Evolutionary conservation across 53 echinoderm and acorn worm genomes (phyloP).

Genomic region (Hippasteria phrygiana): DNA sequence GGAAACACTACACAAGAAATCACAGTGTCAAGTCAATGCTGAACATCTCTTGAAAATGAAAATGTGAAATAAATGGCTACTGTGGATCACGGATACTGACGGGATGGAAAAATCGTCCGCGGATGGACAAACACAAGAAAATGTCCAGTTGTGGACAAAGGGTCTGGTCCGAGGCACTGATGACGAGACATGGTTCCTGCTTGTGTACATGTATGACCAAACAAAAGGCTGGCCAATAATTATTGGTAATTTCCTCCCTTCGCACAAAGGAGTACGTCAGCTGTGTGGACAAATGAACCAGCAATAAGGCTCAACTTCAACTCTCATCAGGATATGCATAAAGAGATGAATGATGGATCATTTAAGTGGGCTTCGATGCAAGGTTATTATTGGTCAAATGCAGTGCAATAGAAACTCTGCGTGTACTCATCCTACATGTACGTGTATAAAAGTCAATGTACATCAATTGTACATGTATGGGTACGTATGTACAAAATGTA

Average conservation of each 20-base stretch:
- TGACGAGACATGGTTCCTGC: background rate
- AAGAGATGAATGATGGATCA: background rate
- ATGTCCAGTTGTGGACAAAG: background rate
- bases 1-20: background rate
- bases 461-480: background rate
- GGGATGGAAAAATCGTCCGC: background rate
- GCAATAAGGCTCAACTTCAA: background rate
- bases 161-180: background rate
- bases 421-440: too few relatives aligned
- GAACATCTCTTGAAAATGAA: background rate
- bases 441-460: too few relatives aligned
- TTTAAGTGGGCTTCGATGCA: background rate
- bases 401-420: too few relatives aligned
- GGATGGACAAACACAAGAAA: background rate
- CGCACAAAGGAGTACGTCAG: background rate
- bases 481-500: background rate
- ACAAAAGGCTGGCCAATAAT: conserved; percentile 40
- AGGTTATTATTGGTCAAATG: background rate
- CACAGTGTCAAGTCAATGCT: conserved; percentile 1
- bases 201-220: background rate
- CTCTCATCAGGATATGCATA: background rate
- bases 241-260: conserved; percentile 33
- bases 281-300: background rate
- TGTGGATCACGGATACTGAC: background rate
- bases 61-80: background rate